A percentile compares a stretch with the other conserved stretches of the same genome.
phyloP scores from a whole-genome alignment of 2,113 vertebrate genomes.

The Sialia sialis region DNA sequence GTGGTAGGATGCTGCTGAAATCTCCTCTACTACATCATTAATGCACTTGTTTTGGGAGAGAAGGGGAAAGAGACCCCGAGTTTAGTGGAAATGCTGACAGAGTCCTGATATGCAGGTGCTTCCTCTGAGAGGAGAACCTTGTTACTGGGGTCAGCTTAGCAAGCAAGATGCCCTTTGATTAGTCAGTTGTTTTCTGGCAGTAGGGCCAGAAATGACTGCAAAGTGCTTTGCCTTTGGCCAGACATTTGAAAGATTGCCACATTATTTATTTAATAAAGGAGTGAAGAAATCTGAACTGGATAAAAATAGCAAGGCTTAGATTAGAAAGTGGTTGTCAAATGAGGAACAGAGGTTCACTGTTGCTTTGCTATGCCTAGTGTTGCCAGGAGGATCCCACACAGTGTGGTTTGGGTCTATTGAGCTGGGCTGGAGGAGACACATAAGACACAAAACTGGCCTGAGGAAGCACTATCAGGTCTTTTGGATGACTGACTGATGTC shows the following conservation, averaged over 20 bases:
- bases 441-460: neutral
- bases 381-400: neutral
- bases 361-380: neutral
- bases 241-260: neutral
- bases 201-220: neutral
- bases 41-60: neutral
- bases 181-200: neutral
- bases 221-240: neutral
- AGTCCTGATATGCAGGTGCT: neutral
- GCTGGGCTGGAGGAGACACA: neutral
- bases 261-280: slow-evolving; percentile 36
- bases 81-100: neutral
- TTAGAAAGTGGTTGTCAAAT: slow-evolving; percentile 10
- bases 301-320: slow-evolving; percentile 40
- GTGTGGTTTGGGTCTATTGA: neutral
- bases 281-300: slow-evolving; percentile 25
- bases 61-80: neutral
- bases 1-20: neutral
- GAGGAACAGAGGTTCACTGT: slow-evolving; percentile 21
- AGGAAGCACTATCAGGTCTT: neutral
- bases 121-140: neutral
- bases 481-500: neutral
- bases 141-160: neutral
- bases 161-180: neutral
- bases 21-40: neutral